Evolutionary conservation across 2,113 vertebrate species (phyloP).

Genomic region (Phyllostomus hastatus): DNA sequence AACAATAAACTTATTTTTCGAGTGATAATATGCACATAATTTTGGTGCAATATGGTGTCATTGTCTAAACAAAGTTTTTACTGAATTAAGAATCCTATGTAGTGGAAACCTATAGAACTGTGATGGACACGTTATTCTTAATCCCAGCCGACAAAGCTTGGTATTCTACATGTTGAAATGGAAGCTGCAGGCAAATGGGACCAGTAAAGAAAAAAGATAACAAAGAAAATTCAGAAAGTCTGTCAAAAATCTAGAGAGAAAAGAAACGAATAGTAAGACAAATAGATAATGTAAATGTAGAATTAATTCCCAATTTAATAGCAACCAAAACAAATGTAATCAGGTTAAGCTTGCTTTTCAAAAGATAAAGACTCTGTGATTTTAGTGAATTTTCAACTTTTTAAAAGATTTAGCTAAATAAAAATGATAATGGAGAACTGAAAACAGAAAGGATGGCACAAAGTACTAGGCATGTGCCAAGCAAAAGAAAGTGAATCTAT

Average conservation of each 20-base stretch:
- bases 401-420: neutral
- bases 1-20: neutral
- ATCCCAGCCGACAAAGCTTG: neutral
- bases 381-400: neutral
- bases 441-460: neutral
- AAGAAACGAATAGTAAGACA: neutral
- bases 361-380: neutral
- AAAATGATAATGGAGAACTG: neutral
- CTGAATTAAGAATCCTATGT: neutral
- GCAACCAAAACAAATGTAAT: neutral
- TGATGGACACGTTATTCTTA: neutral
- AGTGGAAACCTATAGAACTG: neutral
- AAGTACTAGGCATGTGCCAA: neutral
- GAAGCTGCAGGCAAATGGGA: neutral
- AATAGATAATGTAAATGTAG: neutral
- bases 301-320: neutral
- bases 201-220: neutral
- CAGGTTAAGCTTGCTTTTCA: neutral
- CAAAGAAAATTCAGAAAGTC: neutral
- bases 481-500: neutral
- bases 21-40: neutral
- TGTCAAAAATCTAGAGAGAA: neutral
- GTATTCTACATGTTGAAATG: neutral
- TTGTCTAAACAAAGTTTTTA: slow-evolving; percentile 5
- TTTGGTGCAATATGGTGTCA: neutral